Conservation (phyloP, 1,140 invertebrate genomes). For the Listronotus bonariensis region DNA sequence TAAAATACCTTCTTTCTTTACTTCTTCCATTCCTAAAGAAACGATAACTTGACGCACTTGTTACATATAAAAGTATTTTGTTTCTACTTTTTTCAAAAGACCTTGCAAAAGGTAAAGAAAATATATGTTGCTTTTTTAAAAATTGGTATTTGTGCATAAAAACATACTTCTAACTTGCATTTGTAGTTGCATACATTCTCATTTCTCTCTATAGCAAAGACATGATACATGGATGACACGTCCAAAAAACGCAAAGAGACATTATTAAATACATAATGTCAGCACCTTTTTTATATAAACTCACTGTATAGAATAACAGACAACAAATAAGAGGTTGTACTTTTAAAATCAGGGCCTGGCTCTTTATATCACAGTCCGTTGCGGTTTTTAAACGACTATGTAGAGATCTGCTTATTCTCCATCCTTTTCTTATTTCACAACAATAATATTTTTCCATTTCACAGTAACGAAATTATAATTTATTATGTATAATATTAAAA, state of each 20-base stretch:
- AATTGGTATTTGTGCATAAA: too few relatives aligned
- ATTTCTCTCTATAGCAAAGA: not conserved
- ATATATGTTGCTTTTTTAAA: too few relatives aligned
- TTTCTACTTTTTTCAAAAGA: too few relatives aligned
- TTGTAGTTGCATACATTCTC: not conserved
- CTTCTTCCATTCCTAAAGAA: too few relatives aligned
- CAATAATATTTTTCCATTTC: slow-evolving; percentile 50
- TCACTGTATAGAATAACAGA: slow-evolving; percentile 47
- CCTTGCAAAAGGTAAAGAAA: too few relatives aligned
- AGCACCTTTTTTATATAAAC: slow-evolving; percentile 51
- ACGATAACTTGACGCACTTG: too few relatives aligned
- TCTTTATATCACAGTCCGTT: slow-evolving; percentile 41
- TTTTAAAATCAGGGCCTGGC: slow-evolving; percentile 56
- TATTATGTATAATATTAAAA: slow-evolving; percentile 43
- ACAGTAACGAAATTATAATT: slow-evolving; percentile 53
- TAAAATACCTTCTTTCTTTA: too few relatives aligned
- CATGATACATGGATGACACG: slow-evolving; percentile 14
- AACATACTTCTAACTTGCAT: not conserved
- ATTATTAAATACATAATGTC: slow-evolving; percentile 38
- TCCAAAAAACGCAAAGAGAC: slow-evolving; percentile 52
- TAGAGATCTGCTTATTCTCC: slow-evolving; percentile 49
- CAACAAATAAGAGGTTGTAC: slow-evolving; percentile 55
- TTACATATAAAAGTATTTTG: too few relatives aligned
- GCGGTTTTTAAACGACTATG: slow-evolving; percentile 48
- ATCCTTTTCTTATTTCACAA: slow-evolving; percentile 49